Evolutionary conservation across 2,888 invertebrate genomes (phyloP), one percentile per base, ranked within the genome.

Genomic region (Cremastinae sp.): DNA sequence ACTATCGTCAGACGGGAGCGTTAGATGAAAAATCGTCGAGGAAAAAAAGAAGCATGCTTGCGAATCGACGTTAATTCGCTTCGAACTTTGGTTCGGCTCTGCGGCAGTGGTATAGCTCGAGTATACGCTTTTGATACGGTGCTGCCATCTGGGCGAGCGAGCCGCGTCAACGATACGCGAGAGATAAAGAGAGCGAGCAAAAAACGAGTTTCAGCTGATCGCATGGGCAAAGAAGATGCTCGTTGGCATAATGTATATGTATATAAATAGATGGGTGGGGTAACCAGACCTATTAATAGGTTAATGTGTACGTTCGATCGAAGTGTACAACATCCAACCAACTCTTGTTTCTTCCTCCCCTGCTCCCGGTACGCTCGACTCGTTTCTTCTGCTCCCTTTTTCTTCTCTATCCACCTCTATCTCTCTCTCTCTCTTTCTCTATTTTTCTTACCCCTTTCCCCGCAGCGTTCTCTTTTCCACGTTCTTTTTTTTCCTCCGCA

Each of bases 271-370:
- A 76, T 64, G 75, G 75, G 75, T 68, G 75, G 28, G 28, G 75
- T 72, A 74, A 69, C 69, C 64, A 70, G 75, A 69, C 75, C 79
- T 80, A 80, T 80, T 78, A 80, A 80, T 79, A 80, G 80, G 71
- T 78, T 56, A 75, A 78, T 79, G 75, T 75, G 74, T 80, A 75
- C 72, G 73, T 76, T 78, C 71, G 74, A 79, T 80, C 79, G 79
- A 79, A 79, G 74, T 62, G 56, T 76, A 76, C 72, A 73, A 76
- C 56, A 73, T 61, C 64, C 43, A 55, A 55, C 64, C 39, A n/a
- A 12, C 35, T 39, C 9, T 41, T 18, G 7, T 28, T 39, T 9
- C 39, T 28, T 39, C 41, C 28, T 58, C 35, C 56, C 45, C 47
- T 16, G 3, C 55, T 10, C 22, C 41, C 9, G 18, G 53, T 53